Evolutionary conservation across 2,888 invertebrate genomes (phyloP).

Genomic region (Himalopsyche anomala): DNA sequence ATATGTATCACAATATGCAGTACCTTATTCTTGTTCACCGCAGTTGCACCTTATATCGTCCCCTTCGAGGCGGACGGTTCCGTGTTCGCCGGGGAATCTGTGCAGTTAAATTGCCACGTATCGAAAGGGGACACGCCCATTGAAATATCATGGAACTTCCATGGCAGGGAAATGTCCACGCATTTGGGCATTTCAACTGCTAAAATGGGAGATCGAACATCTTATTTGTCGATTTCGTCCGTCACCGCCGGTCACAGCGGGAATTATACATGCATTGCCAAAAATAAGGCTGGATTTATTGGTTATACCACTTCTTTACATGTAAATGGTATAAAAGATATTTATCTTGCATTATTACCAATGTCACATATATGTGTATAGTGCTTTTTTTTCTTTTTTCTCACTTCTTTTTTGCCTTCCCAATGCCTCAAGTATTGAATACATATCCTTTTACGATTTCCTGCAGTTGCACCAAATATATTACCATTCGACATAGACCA

Average conservation of each 20-base stretch:
- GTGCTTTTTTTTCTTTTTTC: slow-evolving; percentile 56
- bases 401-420: slow-evolving; percentile 49
- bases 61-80: slow-evolving; percentile 75
- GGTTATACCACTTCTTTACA: slow-evolving; percentile 74
- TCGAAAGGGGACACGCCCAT: slow-evolving; percentile 81
- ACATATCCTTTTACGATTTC: slow-evolving; percentile 67
- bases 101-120: slow-evolving; percentile 76
- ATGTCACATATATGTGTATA: slow-evolving; percentile 39
- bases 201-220: slow-evolving; percentile 74
- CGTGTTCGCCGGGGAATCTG: slow-evolving; percentile 76
- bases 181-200: slow-evolving; percentile 73
- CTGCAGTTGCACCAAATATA: slow-evolving; percentile 80
- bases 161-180: slow-evolving; percentile 74
- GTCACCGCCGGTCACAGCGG: slow-evolving; percentile 79
- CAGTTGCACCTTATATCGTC: slow-evolving; percentile 75
- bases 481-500: slow-evolving; percentile 79
- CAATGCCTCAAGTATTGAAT: slow-evolving; percentile 47
- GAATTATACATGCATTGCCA: slow-evolving; percentile 80
- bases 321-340: slow-evolving; percentile 64
- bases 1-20: slow-evolving; percentile 49
- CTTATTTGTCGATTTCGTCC: slow-evolving; percentile 79
- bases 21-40: slow-evolving; percentile 65
- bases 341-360: slow-evolving; percentile 46
- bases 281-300: slow-evolving; percentile 78
- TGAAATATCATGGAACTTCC: slow-evolving; percentile 79